These are phyloP conservation scores for Muscina levida DNA, from an alignment of 2,888 invertebrate species.

Conservation along the genomic window DNA sequence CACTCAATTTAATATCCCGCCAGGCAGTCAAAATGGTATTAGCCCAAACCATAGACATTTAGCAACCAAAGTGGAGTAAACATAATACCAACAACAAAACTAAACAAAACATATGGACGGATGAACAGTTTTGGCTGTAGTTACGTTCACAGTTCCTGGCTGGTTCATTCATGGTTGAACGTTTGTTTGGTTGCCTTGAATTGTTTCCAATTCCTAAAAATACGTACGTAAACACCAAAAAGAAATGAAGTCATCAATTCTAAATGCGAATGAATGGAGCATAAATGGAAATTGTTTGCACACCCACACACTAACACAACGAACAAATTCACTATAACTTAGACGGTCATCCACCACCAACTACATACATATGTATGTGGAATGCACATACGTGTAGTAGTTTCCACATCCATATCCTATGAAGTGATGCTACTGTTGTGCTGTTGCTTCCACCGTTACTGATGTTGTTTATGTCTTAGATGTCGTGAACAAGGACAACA, in stretches of 20 bases:
- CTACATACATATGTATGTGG: slow-evolving; percentile 2
- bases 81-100: slow-evolving; percentile 3
- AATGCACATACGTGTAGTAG: background rate
- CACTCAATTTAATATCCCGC: slow-evolving; percentile 14
- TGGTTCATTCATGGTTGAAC: slow-evolving; percentile 14
- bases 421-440: slow-evolving; percentile 27
- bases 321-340: background rate
- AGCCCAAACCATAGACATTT: slow-evolving; percentile 16
- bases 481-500: slow-evolving; percentile 13
- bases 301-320: slow-evolving; percentile 5
- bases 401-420: background rate
- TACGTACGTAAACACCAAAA: slow-evolving; percentile 15
- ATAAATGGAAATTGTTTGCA: slow-evolving; percentile 45
- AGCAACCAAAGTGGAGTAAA: slow-evolving; percentile 21
- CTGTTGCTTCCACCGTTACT: background rate
- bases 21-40: slow-evolving; percentile 27
- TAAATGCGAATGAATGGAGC: slow-evolving; percentile 39
- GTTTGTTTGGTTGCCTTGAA: slow-evolving; percentile 17
- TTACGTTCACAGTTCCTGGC: background rate
- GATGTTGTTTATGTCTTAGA: slow-evolving; percentile 14
- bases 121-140: slow-evolving; percentile 10
- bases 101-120: slow-evolving; percentile 32
- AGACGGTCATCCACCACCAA: background rate
- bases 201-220: slow-evolving; percentile 24
- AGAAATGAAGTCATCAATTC: slow-evolving; percentile 44